Percentiles rank a stretch among this genome's conserved stretches.
Evolutionary conservation across 1,140 invertebrate species (phyloP).

Genomic region (Drosophila kikkawai): DNA sequence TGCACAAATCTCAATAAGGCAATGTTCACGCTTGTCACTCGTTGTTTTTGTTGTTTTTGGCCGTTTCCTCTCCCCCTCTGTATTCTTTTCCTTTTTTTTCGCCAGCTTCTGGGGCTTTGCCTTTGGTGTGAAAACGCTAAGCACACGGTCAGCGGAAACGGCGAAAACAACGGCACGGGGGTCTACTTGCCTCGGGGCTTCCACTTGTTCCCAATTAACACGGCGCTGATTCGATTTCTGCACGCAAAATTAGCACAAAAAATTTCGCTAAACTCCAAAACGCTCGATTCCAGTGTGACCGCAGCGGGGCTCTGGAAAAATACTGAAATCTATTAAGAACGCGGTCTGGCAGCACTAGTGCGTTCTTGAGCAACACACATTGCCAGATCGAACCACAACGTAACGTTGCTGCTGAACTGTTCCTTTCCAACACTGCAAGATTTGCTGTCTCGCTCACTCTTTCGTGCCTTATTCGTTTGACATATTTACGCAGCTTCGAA

Average conservation of each 20-base stretch:
- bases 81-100: constrained; percentile 8
- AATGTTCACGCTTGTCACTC: constrained; percentile 63
- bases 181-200: constrained; percentile 66
- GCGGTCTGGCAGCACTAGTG: no score
- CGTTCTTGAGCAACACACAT: no score
- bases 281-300: constrained; percentile 32
- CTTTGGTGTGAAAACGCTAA: neutral
- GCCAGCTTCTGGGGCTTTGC: constrained; percentile 28
- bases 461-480: constrained; percentile 27
- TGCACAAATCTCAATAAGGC: constrained; percentile 78
- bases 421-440: constrained; percentile 23
- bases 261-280: constrained; percentile 31
- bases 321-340: neutral
- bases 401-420: constrained; percentile 4
- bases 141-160: neutral
- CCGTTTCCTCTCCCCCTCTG: constrained; percentile 58
- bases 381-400: constrained; percentile 4
- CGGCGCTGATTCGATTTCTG: constrained; percentile 50
- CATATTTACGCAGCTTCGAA: constrained; percentile 33
- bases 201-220: constrained; percentile 67
- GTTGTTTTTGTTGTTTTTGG: constrained; percentile 52
- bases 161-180: constrained; percentile 17
- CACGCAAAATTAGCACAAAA: constrained; percentile 35
- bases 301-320: constrained; percentile 15
- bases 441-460: constrained; percentile 48